Evolutionary conservation across 2,888 invertebrate genomes (phyloP).

Genomic region (Diplazon laetatorius): DNA sequence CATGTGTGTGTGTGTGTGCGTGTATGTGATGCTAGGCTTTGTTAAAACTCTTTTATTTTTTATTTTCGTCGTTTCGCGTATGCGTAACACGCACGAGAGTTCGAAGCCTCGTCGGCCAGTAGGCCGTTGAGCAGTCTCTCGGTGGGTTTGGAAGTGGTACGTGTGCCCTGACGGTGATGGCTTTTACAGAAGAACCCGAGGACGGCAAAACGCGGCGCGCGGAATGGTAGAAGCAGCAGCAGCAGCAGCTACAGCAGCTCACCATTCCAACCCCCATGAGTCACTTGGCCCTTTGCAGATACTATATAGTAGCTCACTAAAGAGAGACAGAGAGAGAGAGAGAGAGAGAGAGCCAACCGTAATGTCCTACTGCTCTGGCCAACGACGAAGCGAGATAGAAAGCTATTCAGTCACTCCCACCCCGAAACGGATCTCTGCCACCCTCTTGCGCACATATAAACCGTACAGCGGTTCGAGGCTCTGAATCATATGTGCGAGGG

Average conservation of each 20-base stretch:
- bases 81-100: neutral
- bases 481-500: conserved; percentile 71
- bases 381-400: conserved; percentile 43
- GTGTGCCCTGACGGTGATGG: neutral
- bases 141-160: conserved; percentile 36
- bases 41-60: conserved; percentile 38
- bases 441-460: conserved; percentile 50
- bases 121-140: neutral
- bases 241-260: too few relatives aligned
- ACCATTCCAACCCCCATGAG: conserved; percentile 72
- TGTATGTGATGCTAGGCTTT: conserved; percentile 7
- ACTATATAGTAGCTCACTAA: conserved; percentile 22
- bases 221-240: conserved; percentile 64
- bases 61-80: conserved; percentile 19
- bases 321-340: conserved; percentile 5
- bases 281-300: conserved; percentile 65
- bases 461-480: conserved; percentile 42
- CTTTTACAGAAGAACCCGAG: conserved; percentile 30
- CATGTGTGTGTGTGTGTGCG: too few relatives aligned
- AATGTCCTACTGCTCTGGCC: too few relatives aligned
- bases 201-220: conserved; percentile 62
- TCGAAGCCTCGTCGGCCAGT: neutral
- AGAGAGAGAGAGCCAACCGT: too few relatives aligned
- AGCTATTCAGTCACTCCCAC: conserved; percentile 54
- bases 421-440: conserved; percentile 65